phyloP scores from a whole-genome alignment of 2,888 invertebrate species.

The Ellobium chinense region DNA sequence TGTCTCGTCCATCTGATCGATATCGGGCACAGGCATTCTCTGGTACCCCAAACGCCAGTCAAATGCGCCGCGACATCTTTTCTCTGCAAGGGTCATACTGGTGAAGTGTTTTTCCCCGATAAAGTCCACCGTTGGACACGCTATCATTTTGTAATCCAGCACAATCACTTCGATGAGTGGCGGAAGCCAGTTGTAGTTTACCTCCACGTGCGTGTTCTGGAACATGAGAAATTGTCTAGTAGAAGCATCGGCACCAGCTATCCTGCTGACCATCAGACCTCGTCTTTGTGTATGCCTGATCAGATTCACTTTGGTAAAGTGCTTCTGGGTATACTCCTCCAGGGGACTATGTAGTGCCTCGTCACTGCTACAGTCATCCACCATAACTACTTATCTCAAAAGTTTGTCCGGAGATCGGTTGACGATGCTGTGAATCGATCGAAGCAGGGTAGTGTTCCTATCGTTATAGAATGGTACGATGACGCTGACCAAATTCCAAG shows the following conservation, averaged over 20 bases:
- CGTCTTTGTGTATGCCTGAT: slow-evolving; percentile 33
- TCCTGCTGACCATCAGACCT: slow-evolving; percentile 42
- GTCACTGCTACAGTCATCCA: slow-evolving; percentile 45
- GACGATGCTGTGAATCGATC: slow-evolving; percentile 41
- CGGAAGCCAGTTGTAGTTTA: slow-evolving; percentile 38
- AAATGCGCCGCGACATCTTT: neutral
- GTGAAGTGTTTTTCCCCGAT: slow-evolving; percentile 3
- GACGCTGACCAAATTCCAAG: slow-evolving; percentile 31
- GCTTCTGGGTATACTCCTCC: slow-evolving; percentile 21
- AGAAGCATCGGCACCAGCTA: slow-evolving; percentile 40
- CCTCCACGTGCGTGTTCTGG: slow-evolving; percentile 47
- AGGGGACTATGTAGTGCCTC: slow-evolving; percentile 38
- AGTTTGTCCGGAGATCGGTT: slow-evolving; percentile 34
- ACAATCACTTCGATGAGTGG: slow-evolving; percentile 38
- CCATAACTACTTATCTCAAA: slow-evolving; percentile 44
- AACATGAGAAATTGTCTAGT: slow-evolving; percentile 43
- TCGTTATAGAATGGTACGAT: slow-evolving; percentile 45
- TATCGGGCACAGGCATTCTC: neutral
- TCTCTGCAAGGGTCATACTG: neutral
- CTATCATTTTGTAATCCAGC: slow-evolving; percentile 31
- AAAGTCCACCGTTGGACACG: slow-evolving; percentile 32
- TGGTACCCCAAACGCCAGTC: slow-evolving; percentile 6
- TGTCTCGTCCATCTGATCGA: slow-evolving; percentile 5
- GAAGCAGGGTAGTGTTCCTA: slow-evolving; percentile 34
- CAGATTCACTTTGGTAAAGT: slow-evolving; percentile 34